Evolutionary conservation across 2,113 vertebrate species (phyloP).

Genomic region (Pterophyllum scalare): DNA sequence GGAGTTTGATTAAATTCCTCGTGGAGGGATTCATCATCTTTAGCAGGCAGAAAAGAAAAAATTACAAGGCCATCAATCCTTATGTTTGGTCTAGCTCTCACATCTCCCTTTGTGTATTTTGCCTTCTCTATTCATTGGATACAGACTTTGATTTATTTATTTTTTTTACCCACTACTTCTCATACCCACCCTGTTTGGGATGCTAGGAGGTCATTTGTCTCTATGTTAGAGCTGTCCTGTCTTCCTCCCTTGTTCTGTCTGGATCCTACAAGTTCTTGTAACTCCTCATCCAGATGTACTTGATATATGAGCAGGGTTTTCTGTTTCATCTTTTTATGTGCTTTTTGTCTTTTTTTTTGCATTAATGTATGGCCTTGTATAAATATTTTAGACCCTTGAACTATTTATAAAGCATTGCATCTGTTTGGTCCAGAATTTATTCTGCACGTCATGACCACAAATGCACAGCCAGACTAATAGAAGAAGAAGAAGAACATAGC

Average conservation of each 20-base stretch:
- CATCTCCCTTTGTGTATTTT: slow-evolving; percentile 25
- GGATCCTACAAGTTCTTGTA: slow-evolving; percentile 36
- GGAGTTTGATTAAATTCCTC: slow-evolving; percentile 70
- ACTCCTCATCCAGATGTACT: slow-evolving; percentile 21
- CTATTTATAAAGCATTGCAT: not conserved
- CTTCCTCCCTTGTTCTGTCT: slow-evolving; percentile 24
- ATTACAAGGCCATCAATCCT: slow-evolving; percentile 67
- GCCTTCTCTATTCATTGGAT: slow-evolving; percentile 19
- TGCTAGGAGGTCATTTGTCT: slow-evolving; percentile 65
- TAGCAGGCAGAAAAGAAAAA: slow-evolving; percentile 66
- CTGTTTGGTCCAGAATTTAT: not conserved
- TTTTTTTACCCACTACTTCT: not conserved
- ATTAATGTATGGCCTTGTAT: slow-evolving; percentile 1
- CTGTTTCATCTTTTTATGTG: slow-evolving; percentile 18
- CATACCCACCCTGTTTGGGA: slow-evolving; percentile 27
- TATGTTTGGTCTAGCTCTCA: slow-evolving; percentile 52
- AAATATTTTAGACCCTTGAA: not conserved
- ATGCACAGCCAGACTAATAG: slow-evolving; percentile 3
- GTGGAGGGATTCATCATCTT: slow-evolving; percentile 77
- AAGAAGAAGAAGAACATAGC: not conserved
- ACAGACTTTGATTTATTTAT: slow-evolving; percentile 2
- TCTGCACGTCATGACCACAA: not conserved
- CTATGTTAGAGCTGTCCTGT: slow-evolving; percentile 55
- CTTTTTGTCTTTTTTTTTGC: not conserved
- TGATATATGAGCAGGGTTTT: slow-evolving; percentile 5